Percentiles rank a stretch among this genome's conserved stretches.
phyloP scores from a whole-genome alignment of 2,797 vertebrate species.

The Choloepus didactylus region DNA sequence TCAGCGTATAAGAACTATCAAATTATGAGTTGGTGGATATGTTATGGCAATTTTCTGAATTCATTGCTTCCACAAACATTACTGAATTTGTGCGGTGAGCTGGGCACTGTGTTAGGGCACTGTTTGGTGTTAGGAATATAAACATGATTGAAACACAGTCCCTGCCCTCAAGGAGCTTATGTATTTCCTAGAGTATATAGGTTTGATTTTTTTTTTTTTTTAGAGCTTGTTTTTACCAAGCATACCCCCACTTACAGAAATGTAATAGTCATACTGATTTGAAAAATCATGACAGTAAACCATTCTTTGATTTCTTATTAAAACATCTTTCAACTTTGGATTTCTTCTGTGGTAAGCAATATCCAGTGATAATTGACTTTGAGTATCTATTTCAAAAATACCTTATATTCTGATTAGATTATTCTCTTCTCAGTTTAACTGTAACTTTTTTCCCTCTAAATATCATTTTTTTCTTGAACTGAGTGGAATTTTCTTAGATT shows the following conservation, averaged over 20 bases:
- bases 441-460: background rate
- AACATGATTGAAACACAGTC: background rate
- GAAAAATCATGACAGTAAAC: background rate
- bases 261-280: background rate
- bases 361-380: slow-evolving; percentile 41
- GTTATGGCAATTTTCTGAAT: background rate
- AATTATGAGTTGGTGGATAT: slow-evolving; percentile 21
- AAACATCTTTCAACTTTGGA: slow-evolving; percentile 45
- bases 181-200: background rate
- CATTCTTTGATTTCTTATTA: slow-evolving; percentile 44
- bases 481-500: slow-evolving; percentile 54
- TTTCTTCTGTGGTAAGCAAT: slow-evolving; percentile 59
- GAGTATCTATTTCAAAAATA: background rate
- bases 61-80: slow-evolving; percentile 25
- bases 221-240: slow-evolving; percentile 16
- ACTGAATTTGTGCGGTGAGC: background rate
- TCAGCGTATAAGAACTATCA: background rate
- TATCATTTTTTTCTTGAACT: slow-evolving; percentile 21
- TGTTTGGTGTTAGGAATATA: background rate
- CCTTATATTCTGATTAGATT: background rate
- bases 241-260: slow-evolving; percentile 37
- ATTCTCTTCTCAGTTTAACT: slow-evolving; percentile 35
- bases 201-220: background rate
- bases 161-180: background rate
- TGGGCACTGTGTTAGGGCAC: background rate